Evolutionary conservation across 2,888 invertebrate species (phyloP), one percentile per base, ranked within the genome.

Genomic region (Dichetophora obliterata): DNA sequence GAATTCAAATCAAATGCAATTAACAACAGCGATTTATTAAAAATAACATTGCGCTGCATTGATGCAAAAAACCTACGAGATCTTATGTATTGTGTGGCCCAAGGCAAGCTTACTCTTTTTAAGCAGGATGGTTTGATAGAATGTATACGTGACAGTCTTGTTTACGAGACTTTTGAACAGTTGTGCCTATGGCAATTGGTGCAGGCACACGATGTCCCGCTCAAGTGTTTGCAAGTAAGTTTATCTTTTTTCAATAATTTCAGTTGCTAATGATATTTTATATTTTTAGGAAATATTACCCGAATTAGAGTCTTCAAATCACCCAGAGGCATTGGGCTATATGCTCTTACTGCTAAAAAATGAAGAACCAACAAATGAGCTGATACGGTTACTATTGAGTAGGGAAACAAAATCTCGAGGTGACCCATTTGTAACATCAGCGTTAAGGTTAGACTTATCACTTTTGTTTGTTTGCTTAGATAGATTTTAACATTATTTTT

Each of bases 161-260:
- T 93, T 76, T 99, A 98, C 97, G 98, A 99, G 90, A 98, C 98
- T 2, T 96, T 98, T 84, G 98, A 99, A 89, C 99, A 99, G 89
- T 95, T 96, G 88, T 98, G 97, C 88, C 92, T 99, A 65, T 99
- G 99, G 99, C 98, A 98, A 89, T 91, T 99, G 77, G 92, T 98
- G 69, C 94, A 95, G 81, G 98, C 98, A 59, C 98, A 98, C 88
- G 96, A 97, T 88, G 95, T 98, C 86, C 95, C 96, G 74, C 92
- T 97, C n/a, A 97, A 97, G 85, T 94, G 95, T 86, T 93, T 98
- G 81, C 89, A 90, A 86, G 90, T 90, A 78, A 77, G 78, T 77
- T 61, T 2, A 24, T 34, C 22, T n/a, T 31, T 34, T 68, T 31
- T 11, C 2, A n/a, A 34, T 63, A 4, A 31, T 9, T 27, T 34